Percentiles rank a stretch among this genome's conserved stretches.
phyloP scores from a whole-genome alignment of 2,797 vertebrate species.

The Amblyopsis hoosieri region DNA sequence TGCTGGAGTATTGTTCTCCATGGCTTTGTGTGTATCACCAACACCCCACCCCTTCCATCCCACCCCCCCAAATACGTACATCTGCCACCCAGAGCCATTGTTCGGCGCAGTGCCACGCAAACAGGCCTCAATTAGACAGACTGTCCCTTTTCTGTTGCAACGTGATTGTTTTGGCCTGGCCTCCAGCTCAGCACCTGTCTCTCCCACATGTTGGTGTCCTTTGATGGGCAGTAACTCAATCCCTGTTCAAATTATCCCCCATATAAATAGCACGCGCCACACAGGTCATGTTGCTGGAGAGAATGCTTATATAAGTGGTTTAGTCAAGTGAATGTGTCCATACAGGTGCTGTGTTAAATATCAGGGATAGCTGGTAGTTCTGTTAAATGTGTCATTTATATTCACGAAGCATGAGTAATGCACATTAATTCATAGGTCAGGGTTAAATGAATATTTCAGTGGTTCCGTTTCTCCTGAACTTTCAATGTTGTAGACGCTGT shows the following conservation, averaged over 20 bases:
- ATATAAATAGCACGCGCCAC: constrained; percentile 65
- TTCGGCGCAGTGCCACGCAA: constrained; percentile 65
- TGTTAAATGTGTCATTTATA: constrained; percentile 1
- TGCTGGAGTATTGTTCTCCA: constrained; percentile 56
- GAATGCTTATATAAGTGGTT: constrained; percentile 38
- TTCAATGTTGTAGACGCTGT: not conserved
- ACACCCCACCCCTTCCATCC: not conserved
- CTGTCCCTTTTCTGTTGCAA: constrained; percentile 62
- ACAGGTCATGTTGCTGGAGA: constrained; percentile 35
- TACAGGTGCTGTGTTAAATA: constrained; percentile 17
- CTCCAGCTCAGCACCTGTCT: constrained; percentile 74
- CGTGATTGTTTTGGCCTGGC: constrained; percentile 66
- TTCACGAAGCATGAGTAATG: not conserved
- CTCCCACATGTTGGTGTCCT: constrained; percentile 65
- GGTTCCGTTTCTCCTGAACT: constrained; percentile 10
- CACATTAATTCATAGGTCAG: not conserved
- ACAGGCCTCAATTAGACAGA: constrained; percentile 71
- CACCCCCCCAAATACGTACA: constrained; percentile 42
- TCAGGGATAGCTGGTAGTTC: not conserved
- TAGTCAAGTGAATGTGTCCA: constrained; percentile 28
- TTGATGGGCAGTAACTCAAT: constrained; percentile 68
- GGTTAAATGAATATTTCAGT: not conserved
- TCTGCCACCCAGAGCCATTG: constrained; percentile 73
- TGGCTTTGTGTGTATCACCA: constrained; percentile 51
- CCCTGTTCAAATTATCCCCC: constrained; percentile 58